Evolutionary conservation across 2,797 vertebrate genomes (phyloP).

Genomic region (Salarias fasciatus): DNA sequence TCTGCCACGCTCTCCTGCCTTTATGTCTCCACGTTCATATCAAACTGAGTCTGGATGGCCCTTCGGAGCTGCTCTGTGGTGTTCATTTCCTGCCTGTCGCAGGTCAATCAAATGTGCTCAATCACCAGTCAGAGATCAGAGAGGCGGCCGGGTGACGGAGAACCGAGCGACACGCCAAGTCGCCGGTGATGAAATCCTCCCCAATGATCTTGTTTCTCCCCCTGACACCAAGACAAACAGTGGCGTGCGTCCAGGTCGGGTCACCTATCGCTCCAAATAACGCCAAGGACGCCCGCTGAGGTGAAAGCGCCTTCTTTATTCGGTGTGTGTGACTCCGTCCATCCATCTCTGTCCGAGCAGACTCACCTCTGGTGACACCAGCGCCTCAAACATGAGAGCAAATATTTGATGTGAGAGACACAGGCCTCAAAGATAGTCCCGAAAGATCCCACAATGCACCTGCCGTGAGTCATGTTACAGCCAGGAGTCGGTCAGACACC

Average conservation of each 20-base stretch:
- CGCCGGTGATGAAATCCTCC: conserved; percentile 44
- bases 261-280: conserved; percentile 58
- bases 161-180: too few relatives aligned
- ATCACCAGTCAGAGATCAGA: not conserved
- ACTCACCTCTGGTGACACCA: conserved; percentile 22
- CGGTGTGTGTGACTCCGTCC: too few relatives aligned
- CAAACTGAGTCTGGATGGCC: conserved; percentile 9
- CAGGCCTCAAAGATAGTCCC: conserved; percentile 21
- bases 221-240: conserved; percentile 55
- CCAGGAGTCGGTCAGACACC: conserved; percentile 4
- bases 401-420: conserved; percentile 24
- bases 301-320: conserved; percentile 9
- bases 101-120: conserved; percentile 9
- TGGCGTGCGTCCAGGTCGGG: conserved; percentile 27
- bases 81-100: not conserved
- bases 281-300: conserved; percentile 19
- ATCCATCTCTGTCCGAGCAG: too few relatives aligned
- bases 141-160: not conserved
- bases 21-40: not conserved
- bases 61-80: not conserved
- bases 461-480: conserved; percentile 44
- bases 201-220: conserved; percentile 53
- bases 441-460: conserved; percentile 35
- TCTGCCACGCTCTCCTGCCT: conserved; percentile 59
- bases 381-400: conserved; percentile 28